Evolutionary conservation across 1,140 invertebrate genomes (phyloP), one percentile per base, ranked within the genome.

Genomic region (Halotydeus destructor): DNA sequence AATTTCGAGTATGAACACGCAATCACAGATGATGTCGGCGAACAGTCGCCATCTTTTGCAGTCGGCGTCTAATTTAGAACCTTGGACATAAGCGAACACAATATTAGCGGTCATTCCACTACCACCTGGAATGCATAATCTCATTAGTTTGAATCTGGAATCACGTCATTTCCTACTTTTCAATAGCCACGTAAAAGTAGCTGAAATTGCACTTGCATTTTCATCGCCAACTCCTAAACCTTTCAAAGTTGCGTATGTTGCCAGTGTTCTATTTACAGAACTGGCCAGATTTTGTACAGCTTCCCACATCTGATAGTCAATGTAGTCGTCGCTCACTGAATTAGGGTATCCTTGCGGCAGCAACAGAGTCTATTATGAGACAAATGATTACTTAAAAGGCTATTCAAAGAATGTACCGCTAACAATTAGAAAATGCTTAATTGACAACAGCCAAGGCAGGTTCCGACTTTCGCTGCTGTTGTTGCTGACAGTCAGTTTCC

Each of bases 1-100:
- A 42, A 88, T 63, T 59, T 88, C 83, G 23, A 86, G n/a, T n/a
- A n/a, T n/a, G n/a, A n/a, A n/a, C n/a, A n/a, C n/a, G n/a, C n/a
- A n/a, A 66, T 97, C 88, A 64, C 96, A 96, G 4, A 93, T 54
- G 38, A 84, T 66, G 62, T 96, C 91, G 25, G 91, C 91, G 61
- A 88, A 78, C n/a, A 96, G 58, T 34, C 86, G 69, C 85, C 85
- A 94, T 57, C 79, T 76, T 60, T 93, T 94, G 52, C 81, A 82
- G 53, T 89, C 85, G 76, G 55, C 62, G 48, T 68, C 66, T 31
- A 89, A 61, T 45, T 71, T 66, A 18, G 69, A 70, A 77, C 86
- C 85, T 65, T 86, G 75, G 60, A 73, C 72, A 76, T 82, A 94
- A 26, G 38, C n/a, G 11, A 39, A 39, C 21, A 28, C 23, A 2